phyloP scores from a whole-genome alignment of 2,888 invertebrate genomes.

The Aleiodes leptofemur region DNA sequence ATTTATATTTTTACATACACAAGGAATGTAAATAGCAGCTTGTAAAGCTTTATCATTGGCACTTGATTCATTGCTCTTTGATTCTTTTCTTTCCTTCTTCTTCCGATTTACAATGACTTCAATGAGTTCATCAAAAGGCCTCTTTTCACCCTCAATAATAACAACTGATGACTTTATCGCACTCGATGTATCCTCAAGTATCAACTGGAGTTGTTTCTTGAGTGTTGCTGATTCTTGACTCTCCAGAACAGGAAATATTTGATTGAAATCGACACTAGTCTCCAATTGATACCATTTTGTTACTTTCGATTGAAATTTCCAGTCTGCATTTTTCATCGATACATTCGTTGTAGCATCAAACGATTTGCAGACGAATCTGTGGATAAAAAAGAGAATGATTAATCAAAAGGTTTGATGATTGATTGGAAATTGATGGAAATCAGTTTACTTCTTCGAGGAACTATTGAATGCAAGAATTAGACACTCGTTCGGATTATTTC shows the following conservation, averaged over 20 bases:
- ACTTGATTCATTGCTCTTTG: slow-evolving; percentile 74
- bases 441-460: slow-evolving; percentile 75
- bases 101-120: slow-evolving; percentile 81
- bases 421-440: neutral
- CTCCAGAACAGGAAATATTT: slow-evolving; percentile 83
- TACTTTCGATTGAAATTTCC: slow-evolving; percentile 84
- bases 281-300: slow-evolving; percentile 87
- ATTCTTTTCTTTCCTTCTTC: slow-evolving; percentile 76
- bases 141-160: slow-evolving; percentile 85
- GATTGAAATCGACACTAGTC: slow-evolving; percentile 86
- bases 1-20: slow-evolving; percentile 77
- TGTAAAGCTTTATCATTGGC: slow-evolving; percentile 77
- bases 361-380: slow-evolving; percentile 80
- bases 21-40: slow-evolving; percentile 83
- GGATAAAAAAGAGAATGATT: too few species aligned
- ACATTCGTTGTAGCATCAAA: slow-evolving; percentile 78
- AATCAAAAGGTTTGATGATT: neutral
- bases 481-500: slow-evolving; percentile 80
- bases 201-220: slow-evolving; percentile 83
- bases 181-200: slow-evolving; percentile 79
- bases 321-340: slow-evolving; percentile 83
- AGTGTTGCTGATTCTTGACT: slow-evolving; percentile 80
- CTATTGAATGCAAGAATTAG: slow-evolving; percentile 79
- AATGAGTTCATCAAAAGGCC: slow-evolving; percentile 80
- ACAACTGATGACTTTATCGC: slow-evolving; percentile 82